phyloP scores from a whole-genome alignment of 2,888 invertebrate species.

The Herminia tarsipennalis region DNA sequence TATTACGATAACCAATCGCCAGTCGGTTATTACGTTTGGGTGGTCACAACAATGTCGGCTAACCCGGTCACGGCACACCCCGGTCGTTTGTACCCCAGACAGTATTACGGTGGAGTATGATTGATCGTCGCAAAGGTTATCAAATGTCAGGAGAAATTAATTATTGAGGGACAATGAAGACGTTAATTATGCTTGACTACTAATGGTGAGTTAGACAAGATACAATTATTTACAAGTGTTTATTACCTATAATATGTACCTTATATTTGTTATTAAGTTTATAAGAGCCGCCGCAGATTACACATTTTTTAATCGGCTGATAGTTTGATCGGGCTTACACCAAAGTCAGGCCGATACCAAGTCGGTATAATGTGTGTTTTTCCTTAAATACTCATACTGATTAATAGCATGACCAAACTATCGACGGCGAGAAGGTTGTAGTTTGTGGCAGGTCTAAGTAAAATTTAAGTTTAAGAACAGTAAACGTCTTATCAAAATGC shows the following conservation, averaged over 20 bases:
- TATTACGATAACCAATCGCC: constrained; percentile 35
- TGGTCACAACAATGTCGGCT: constrained; percentile 21
- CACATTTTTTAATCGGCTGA: too few relatives aligned
- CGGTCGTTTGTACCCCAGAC: constrained; percentile 29
- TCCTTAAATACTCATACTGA: too few relatives aligned
- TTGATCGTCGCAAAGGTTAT: constrained; percentile 40
- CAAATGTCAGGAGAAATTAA: constrained; percentile 23
- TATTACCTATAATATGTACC: too few relatives aligned
- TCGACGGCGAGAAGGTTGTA: too few relatives aligned
- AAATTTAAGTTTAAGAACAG: not conserved
- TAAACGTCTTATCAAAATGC: not conserved
- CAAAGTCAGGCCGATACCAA: too few relatives aligned
- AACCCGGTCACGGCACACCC: constrained; percentile 55
- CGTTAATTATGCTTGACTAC: constrained; percentile 1
- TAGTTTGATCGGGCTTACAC: too few relatives aligned
- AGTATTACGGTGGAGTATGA: constrained; percentile 18
- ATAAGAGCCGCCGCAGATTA: too few relatives aligned
- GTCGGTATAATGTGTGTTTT: too few relatives aligned
- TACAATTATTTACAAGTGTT: not conserved
- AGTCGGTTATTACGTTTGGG: too few relatives aligned
- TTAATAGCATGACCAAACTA: too few relatives aligned
- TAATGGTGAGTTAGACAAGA: not conserved
- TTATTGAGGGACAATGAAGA: constrained; percentile 24
- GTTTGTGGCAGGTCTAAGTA: too few relatives aligned
- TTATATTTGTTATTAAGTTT: too few relatives aligned